Base-by-base conservation (phyloP, 2,888 invertebrate species). In the Phalangium opilio region DNA sequence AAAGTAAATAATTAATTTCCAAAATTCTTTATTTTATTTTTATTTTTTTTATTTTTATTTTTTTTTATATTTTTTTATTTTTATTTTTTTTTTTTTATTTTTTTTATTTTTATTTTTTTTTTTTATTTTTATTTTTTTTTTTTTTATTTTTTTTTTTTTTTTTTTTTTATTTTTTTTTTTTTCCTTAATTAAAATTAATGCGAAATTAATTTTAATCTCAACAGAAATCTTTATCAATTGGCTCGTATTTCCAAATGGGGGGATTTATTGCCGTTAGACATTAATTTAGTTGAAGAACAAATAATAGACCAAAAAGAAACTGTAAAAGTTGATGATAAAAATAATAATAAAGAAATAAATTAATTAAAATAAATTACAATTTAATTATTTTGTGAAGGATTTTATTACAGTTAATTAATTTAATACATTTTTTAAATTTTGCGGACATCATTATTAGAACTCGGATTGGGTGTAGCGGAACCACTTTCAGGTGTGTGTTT, bases 191-290 rank as follows among this genome's bases (percentile, higher is more conserved):
- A n/a, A n/a, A n/a, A n/a, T n/a, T n/a, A n/a, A n/a, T n/a, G n/a
- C n/a, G n/a, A n/a, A n/a, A n/a, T n/a, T n/a, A n/a, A n/a, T n/a
- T n/a, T n/a, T n/a, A n/a, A 10, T 44, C 53, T 52, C 33, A 52
- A 57, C 61, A 81, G 80, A 58, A 56, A 69, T 12, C 72, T 78
- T 0, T 85, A 83, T 59, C 71, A 75, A 56, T 83, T 83, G 67
- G 83, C 82, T 0, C 73, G 77, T 59, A 71, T 73, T 2, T 75
- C 78, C 55, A 72, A 74, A 55, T 86, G 84, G 83, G 86, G 87
- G 3, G 87, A 87, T 65, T 66, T 77, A 36, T 66, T 89, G 52
- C 87, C 87, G 19, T 68, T 81, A 20, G 69, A 73, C 20, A 17
- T 50, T 32, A 27, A 27, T 8, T 27, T 27, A 27, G 27, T 27